Evolutionary conservation across 2,888 invertebrate genomes (phyloP).

Genomic region (Proisotoma minuta): DNA sequence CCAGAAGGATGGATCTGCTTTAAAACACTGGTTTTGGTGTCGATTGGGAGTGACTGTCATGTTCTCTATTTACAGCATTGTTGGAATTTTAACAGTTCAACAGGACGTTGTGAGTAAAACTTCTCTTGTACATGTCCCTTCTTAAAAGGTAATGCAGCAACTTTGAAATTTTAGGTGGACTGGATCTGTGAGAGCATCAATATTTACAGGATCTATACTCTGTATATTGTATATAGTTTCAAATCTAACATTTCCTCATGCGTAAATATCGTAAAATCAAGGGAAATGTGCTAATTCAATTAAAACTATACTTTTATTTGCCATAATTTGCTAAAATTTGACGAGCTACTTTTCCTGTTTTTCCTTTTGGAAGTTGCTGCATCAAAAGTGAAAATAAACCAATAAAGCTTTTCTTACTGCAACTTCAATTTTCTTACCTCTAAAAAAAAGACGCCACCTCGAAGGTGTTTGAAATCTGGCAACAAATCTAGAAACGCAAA

Average conservation of each 20-base stretch:
- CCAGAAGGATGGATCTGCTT: constrained; percentile 19
- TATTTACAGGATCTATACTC: constrained; percentile 18
- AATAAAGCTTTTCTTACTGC: background rate
- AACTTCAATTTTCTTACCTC: background rate
- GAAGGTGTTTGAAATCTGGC: constrained; percentile 30
- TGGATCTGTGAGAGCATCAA: constrained; percentile 18
- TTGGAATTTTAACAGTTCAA: constrained; percentile 10
- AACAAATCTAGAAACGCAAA: constrained; percentile 20
- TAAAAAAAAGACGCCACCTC: constrained; percentile 34
- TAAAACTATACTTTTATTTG: constrained; percentile 15
- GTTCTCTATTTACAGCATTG: constrained; percentile 15
- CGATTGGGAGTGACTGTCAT: constrained; percentile 15
- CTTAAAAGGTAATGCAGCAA: no score
- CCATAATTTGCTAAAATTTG: constrained; percentile 25
- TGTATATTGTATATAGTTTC: constrained; percentile 16
- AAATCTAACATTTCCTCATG: constrained; percentile 13
- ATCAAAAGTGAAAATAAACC: background rate
- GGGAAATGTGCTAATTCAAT: background rate
- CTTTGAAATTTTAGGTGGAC: no score
- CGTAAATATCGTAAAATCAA: background rate
- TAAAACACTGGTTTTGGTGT: constrained; percentile 22
- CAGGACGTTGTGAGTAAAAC: constrained; percentile 16
- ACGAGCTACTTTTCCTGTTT: constrained; percentile 34
- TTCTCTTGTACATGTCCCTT: no score
- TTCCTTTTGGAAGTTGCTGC: constrained; percentile 30